These are phyloP conservation scores for Anthoscopus minutus DNA, from an alignment of 2,113 vertebrate species.

Conservation along the genomic window DNA sequence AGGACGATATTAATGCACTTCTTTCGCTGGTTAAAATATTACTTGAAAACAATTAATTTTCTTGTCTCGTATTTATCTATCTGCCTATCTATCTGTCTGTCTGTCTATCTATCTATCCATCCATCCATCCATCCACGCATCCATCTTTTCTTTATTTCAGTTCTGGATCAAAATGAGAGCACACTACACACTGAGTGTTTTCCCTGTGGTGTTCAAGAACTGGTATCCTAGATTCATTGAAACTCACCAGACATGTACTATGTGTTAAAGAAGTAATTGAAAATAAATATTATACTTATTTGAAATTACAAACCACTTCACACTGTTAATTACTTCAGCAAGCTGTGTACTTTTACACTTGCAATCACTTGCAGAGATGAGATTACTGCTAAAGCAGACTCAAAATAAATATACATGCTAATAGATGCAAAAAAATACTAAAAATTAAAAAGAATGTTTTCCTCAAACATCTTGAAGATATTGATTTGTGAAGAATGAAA, in stretches of 20 bases:
- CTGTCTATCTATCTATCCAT: neutral
- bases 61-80: neutral
- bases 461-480: neutral
- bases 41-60: neutral
- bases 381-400: neutral
- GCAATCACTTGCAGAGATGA: slow-evolving; percentile 32
- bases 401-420: slow-evolving; percentile 15
- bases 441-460: neutral
- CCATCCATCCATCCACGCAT: neutral
- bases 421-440: neutral
- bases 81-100: neutral
- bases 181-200: neutral
- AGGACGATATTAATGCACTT: neutral
- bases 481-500: neutral
- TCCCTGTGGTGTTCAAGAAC: neutral
- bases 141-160: neutral
- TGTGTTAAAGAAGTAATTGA: neutral
- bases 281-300: slow-evolving; percentile 47
- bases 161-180: neutral
- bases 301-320: slow-evolving; percentile 52
- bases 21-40: neutral
- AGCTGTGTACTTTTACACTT: slow-evolving; percentile 29
- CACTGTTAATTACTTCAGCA: slow-evolving; percentile 34
- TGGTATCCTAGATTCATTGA: neutral
- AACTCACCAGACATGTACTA: neutral